These are phyloP conservation scores for Esox lucius DNA, from an alignment of 2,797 vertebrate genomes.

Conservation along the genomic window DNA sequence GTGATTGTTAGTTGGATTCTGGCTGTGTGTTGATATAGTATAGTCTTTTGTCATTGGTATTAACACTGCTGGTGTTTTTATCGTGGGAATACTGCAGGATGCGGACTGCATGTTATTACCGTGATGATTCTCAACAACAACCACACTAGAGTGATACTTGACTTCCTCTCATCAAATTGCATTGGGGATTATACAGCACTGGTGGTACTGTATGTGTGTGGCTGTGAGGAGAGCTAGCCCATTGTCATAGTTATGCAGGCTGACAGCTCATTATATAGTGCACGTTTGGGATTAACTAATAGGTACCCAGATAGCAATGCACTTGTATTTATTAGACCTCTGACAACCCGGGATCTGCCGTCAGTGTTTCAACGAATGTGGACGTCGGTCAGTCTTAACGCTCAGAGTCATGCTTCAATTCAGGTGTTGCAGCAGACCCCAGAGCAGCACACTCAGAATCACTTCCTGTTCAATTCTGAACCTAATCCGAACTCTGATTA, in stretches of 20 bases:
- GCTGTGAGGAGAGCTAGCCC: not conserved
- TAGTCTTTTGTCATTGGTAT: conserved; percentile 2
- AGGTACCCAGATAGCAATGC: not conserved
- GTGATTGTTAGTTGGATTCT: not conserved
- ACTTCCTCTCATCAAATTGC: not conserved
- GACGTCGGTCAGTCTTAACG: not conserved
- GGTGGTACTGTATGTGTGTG: conserved; percentile 6
- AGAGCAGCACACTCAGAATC: conserved; percentile 33
- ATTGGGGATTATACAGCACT: conserved; percentile 3
- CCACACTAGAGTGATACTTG: not conserved
- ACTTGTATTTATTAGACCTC: not conserved
- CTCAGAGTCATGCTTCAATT: conserved; percentile 46
- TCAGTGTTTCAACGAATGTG: no score
- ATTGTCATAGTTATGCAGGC: not conserved
- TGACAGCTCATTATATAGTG: not conserved
- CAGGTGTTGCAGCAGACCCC: conserved; percentile 22
- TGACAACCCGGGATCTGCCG: not conserved
- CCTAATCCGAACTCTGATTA: conserved; percentile 51
- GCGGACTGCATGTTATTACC: not conserved
- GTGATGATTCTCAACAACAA: not conserved
- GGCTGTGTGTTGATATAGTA: conserved; percentile 18
- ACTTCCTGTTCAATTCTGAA: conserved; percentile 54
- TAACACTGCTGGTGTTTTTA: not conserved
- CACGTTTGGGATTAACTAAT: not conserved
- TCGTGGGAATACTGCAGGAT: not conserved